These are phyloP conservation scores for Paragorgia papillata DNA, from an alignment of 92 coral and sea anemone genomes.

Conservation along the genomic window DNA sequence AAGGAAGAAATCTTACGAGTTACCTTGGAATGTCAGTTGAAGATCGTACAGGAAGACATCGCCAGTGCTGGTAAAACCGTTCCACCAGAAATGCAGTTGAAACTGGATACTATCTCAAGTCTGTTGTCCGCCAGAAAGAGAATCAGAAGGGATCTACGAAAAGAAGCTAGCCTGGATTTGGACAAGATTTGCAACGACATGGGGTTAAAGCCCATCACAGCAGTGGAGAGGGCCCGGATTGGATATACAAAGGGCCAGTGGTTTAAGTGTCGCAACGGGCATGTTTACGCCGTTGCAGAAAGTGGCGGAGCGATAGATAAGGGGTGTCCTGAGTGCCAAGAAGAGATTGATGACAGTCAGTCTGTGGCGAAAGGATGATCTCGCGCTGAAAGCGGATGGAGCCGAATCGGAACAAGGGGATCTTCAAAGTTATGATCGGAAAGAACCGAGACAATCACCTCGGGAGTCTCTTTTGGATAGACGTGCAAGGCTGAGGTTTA, in stretches of 20 bases:
- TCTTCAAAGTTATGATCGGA: conserved; percentile 60
- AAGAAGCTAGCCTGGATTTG: conserved; percentile 38
- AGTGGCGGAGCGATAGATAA: conserved; percentile 73
- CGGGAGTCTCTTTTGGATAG: too few relatives aligned
- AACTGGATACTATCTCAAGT: conserved; percentile 42
- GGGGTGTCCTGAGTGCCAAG: conserved; percentile 68
- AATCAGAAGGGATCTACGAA: conserved; percentile 48
- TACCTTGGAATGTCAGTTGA: conserved; percentile 57
- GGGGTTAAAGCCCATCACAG: conserved; percentile 52
- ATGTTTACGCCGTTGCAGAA: conserved; percentile 68
- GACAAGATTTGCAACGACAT: conserved; percentile 49
- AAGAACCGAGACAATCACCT: conserved; percentile 3
- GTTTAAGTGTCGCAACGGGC: conserved; percentile 83
- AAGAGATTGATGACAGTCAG: conserved; percentile 66
- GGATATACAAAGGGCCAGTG: conserved; percentile 70
- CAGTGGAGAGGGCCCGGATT: conserved; percentile 69
- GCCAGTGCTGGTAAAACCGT: not conserved
- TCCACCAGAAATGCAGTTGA: conserved; percentile 10
- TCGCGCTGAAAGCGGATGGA: conserved; percentile 76
- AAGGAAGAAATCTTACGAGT: conserved; percentile 64
- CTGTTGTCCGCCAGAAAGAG: conserved; percentile 53
- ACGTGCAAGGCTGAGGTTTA: too few relatives aligned
- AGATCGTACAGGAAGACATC: conserved; percentile 22
- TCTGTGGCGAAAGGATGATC: conserved; percentile 59
- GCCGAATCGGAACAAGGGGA: conserved; percentile 62